phyloP scores from a whole-genome alignment of 2,113 vertebrate genomes.

The Pardalotus punctatus region DNA sequence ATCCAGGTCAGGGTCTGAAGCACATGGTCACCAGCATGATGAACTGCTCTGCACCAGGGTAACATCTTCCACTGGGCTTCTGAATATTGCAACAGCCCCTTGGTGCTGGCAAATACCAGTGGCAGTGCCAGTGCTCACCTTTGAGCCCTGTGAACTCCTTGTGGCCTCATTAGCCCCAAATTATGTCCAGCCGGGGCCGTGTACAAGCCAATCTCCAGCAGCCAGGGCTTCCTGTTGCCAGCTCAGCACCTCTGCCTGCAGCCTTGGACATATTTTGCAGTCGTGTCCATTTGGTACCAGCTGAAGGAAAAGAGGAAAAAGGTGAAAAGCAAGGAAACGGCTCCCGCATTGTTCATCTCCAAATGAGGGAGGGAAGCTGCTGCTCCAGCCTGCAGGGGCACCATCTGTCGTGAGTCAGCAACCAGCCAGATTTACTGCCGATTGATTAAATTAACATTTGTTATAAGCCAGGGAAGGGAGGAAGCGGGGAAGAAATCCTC shows the following conservation, averaged over 20 bases:
- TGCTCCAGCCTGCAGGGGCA: slow-evolving; percentile 75
- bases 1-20: neutral
- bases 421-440: slow-evolving; percentile 88
- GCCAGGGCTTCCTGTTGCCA: neutral
- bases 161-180: neutral
- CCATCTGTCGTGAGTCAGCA: slow-evolving; percentile 92
- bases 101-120: fast-evolving
- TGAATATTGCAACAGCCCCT: neutral
- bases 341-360: slow-evolving; percentile 60
- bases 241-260: neutral
- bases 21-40: neutral
- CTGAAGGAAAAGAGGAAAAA: slow-evolving; percentile 25
- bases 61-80: neutral
- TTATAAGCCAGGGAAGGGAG: slow-evolving; percentile 81
- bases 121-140: fast-evolving
- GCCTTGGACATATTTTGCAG: neutral
- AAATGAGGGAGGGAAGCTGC: slow-evolving; percentile 79
- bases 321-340: slow-evolving; percentile 27
- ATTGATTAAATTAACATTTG: slow-evolving; percentile 99
- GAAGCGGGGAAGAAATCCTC: slow-evolving; percentile 65
- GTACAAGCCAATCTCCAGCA: neutral
- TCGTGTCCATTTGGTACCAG: neutral
- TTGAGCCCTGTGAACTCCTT: neutral
- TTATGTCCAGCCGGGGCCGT: neutral
- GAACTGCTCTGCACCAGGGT: fast-evolving